These are phyloP conservation scores for Amorpha juglandis DNA, from an alignment of 2,888 invertebrate genomes.

Conservation along the genomic window DNA sequence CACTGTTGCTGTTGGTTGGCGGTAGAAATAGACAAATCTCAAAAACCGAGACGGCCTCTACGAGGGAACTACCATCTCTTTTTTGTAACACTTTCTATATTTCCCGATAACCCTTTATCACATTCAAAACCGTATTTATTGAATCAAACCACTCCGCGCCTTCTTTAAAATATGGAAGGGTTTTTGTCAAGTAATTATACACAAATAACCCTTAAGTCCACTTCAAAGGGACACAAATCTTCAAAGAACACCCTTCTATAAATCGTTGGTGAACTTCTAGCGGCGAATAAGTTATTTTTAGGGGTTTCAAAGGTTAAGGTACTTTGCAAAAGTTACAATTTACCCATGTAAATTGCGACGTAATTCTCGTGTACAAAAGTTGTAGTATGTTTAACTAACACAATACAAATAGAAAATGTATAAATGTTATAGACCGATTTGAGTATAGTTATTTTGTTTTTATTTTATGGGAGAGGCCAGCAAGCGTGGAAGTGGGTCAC, in stretches of 20 bases:
- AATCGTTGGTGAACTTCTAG: constrained; percentile 15
- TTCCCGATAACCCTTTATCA: background rate
- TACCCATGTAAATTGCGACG: background rate
- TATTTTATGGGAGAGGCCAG: too few relatives aligned
- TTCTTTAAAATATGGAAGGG: constrained; percentile 6
- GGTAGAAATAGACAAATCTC: too few relatives aligned
- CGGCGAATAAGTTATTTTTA: background rate
- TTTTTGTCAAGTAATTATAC: constrained; percentile 22
- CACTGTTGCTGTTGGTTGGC: too few relatives aligned
- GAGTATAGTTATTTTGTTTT: too few relatives aligned
- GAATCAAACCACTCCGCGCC: background rate
- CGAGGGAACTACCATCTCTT: too few relatives aligned
- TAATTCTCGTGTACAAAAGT: too few relatives aligned
- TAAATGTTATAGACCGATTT: too few relatives aligned
- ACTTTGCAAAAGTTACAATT: background rate
- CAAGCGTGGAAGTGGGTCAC: too few relatives aligned
- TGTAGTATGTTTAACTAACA: too few relatives aligned
- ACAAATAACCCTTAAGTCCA: constrained; percentile 19
- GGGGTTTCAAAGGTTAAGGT: background rate
- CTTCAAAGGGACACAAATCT: constrained; percentile 20
- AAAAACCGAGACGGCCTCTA: too few relatives aligned
- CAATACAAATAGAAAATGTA: too few relatives aligned
- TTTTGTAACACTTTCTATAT: too few relatives aligned
- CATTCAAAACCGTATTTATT: background rate
- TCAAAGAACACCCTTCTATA: constrained; percentile 5